Evolutionary conservation across 1,140 invertebrate species (phyloP), one percentile per base, ranked within the genome.

Genomic region (Acromyrmex charruanus): DNA sequence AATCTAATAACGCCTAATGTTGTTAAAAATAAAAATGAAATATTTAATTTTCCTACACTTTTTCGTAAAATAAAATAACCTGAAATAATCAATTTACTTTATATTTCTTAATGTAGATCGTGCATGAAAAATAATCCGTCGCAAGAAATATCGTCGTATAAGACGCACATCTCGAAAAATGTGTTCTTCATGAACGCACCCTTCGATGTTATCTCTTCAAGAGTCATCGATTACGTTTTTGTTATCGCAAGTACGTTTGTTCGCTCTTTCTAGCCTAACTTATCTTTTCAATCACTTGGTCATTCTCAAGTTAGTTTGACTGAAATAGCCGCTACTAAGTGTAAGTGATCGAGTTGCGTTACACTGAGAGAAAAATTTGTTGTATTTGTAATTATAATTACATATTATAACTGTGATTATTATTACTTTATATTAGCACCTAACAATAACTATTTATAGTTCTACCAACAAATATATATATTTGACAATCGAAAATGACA

Each of bases 161-260:
- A 55, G 49, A 31, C n/a, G 31, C 18, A 16, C 63, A 28, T 0
- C 4, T 9, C 14, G 35, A 79, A 44, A 25, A 80, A 31, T 18
- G 25, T n/a, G 14, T 39, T 66, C 12, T 68, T 68, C 18, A 68
- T 16, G 59, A 44, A 68, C 77, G 53, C 77, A n/a, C 61, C 77
- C 49, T 53, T 80, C 53, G 35, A 68, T 28, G 63, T 80, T 80
- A 80, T 80, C 63, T 80, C 31, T 35, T 35, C 28, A 53, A 80
- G 63, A 80, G 28, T 80, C 63, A 68, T 80, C 31, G 77, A 80
- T 80, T 80, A 80, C 31, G 14, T 55, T 68, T 12, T 68, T 25
- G 63, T 80, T 80, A 80, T 80, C 77, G 28, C 63, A 55, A 49
- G 7, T 25, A 31, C 12, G 44, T 79, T 7, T 44, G 75, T 18